These are phyloP conservation scores for Halcyon malimbica DNA, from an alignment of 2,113 vertebrate genomes.

Conservation along the genomic window DNA sequence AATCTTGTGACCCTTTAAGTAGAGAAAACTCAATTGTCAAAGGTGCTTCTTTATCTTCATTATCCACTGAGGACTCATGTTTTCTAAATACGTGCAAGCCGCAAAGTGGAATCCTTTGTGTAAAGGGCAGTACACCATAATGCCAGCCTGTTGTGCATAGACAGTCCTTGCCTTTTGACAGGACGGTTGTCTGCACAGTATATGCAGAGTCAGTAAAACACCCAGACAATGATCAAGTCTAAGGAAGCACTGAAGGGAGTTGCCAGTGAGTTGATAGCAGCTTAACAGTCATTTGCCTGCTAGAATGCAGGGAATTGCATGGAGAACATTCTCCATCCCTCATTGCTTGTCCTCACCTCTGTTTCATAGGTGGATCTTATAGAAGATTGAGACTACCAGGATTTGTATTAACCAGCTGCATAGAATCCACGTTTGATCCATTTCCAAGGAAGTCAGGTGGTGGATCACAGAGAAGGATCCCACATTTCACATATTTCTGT, in stretches of 20 bases:
- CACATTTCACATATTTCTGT: background rate
- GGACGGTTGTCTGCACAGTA: background rate
- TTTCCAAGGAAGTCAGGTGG: background rate
- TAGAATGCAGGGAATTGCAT: background rate
- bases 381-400: too few relatives aligned
- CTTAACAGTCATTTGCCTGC: background rate
- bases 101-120: too few relatives aligned
- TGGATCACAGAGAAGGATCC: background rate
- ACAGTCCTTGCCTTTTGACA: background rate
- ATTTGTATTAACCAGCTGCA: background rate
- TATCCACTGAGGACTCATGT: background rate
- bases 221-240: background rate
- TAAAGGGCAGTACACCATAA: too few relatives aligned
- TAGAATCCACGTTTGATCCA: background rate
- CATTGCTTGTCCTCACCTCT: background rate
- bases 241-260: background rate
- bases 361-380: background rate
- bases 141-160: background rate
- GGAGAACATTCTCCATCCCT: background rate
- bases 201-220: background rate
- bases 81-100: background rate
- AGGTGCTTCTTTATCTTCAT: background rate
- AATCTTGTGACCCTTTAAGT: background rate
- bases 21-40: background rate
- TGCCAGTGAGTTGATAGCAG: background rate